A percentile compares a stretch with the other conserved stretches of the same genome.
phyloP scores from a whole-genome alignment of 2,113 vertebrate species.

The Chaenocephalus aceratus region DNA sequence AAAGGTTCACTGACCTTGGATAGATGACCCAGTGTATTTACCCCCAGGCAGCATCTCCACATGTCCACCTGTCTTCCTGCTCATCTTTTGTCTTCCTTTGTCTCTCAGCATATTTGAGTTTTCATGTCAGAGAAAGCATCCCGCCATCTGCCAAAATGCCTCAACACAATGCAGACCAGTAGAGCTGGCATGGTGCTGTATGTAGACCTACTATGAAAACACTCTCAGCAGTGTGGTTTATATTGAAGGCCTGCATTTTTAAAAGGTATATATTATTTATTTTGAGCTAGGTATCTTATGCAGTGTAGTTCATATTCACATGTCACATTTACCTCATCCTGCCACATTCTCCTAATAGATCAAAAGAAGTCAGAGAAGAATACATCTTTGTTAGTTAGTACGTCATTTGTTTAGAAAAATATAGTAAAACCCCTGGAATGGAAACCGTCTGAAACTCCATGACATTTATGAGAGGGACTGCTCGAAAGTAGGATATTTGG shows the following conservation, averaged over 20 bases:
- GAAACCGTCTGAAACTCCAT: no score
- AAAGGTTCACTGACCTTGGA: slow-evolving; percentile 34
- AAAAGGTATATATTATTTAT: not conserved
- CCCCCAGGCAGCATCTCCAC: slow-evolving; percentile 48
- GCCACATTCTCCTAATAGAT: not conserved
- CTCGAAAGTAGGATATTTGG: no score
- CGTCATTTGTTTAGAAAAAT: no score
- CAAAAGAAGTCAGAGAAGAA: no score
- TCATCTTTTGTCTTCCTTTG: slow-evolving; percentile 45
- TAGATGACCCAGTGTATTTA: slow-evolving; percentile 36
- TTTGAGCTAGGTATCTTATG: not conserved
- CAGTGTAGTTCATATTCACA: not conserved
- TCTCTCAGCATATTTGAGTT: slow-evolving; percentile 1
- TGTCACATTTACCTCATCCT: not conserved
- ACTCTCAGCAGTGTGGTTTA: not conserved
- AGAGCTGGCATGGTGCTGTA: not conserved
- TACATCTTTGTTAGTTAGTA: no score
- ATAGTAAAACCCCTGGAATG: no score
- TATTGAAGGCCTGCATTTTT: not conserved
- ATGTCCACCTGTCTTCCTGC: slow-evolving; percentile 50
- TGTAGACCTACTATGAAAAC: not conserved
- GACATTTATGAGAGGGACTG: no score
- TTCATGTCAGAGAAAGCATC: not conserved
- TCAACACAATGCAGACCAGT: not conserved
- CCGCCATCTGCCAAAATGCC: not conserved